Evolutionary conservation across 2,797 vertebrate genomes (phyloP).

Genomic region (Rhinogobio ventralis): DNA sequence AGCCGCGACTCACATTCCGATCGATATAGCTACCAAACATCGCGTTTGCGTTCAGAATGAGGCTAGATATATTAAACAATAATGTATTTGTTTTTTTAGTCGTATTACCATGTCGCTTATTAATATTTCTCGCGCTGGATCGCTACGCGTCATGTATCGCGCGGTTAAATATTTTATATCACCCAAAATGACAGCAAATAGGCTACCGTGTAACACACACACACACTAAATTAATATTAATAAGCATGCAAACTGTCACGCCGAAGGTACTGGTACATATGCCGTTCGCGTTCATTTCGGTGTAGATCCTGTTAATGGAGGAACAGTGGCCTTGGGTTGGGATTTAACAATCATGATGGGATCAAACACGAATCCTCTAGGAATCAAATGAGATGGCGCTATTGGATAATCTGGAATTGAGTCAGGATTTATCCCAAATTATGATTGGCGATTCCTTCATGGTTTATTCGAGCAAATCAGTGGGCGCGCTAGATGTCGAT

Average conservation of each 20-base stretch:
- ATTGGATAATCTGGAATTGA: not conserved
- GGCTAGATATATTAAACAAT: not conserved
- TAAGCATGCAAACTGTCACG: not conserved
- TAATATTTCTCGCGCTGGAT: not conserved
- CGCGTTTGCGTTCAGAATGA: not conserved
- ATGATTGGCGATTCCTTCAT: not conserved
- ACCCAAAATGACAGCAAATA: not conserved
- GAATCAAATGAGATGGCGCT: not conserved
- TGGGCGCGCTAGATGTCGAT: not conserved
- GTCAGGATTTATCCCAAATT: not conserved
- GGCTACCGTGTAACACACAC: not conserved
- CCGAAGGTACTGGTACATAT: not conserved
- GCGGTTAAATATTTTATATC: not conserved
- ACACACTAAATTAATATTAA: not conserved
- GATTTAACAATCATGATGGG: slow-evolving; percentile 14
- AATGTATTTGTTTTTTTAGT: no score
- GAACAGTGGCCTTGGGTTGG: not conserved
- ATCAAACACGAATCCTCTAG: not conserved
- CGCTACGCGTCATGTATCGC: not conserved
- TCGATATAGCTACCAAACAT: no score
- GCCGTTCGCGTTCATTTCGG: no score
- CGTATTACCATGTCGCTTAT: not conserved
- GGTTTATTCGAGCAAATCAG: not conserved
- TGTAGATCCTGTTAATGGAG: not conserved
- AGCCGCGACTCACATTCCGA: not conserved